Evolutionary conservation across 2,888 invertebrate species (phyloP).

Genomic region (Rotaria sp.): DNA sequence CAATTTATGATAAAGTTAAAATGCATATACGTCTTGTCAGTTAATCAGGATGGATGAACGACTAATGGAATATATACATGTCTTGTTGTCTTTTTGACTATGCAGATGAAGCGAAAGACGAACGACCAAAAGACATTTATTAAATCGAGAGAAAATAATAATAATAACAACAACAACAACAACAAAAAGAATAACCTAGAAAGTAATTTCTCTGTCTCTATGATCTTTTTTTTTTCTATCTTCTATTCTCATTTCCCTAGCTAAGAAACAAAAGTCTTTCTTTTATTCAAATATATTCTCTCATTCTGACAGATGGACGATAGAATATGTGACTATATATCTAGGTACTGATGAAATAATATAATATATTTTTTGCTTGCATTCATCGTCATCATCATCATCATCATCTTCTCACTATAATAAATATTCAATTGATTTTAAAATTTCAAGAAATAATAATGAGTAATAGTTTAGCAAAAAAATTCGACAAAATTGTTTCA

Average conservation of each 20-base stretch:
- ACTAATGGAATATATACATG: background rate
- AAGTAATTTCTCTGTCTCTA: background rate
- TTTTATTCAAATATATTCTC: background rate
- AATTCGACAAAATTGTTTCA: background rate
- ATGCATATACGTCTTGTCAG: background rate
- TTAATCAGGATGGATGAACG: background rate
- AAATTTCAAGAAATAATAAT: background rate
- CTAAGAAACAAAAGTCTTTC: background rate
- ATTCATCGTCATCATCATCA: background rate
- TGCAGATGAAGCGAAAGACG: background rate
- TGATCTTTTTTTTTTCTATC: background rate
- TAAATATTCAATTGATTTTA: too few relatives aligned
- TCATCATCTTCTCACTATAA: too few relatives aligned
- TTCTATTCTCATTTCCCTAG: background rate
- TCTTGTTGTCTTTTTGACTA: background rate
- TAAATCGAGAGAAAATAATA: background rate
- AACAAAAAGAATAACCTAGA: background rate
- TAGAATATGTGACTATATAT: background rate
- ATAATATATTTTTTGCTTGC: background rate
- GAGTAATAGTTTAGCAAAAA: background rate
- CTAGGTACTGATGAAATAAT: background rate
- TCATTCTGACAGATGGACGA: slow-evolving; percentile 13
- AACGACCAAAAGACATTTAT: background rate
- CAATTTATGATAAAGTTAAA: background rate
- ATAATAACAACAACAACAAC: too few relatives aligned